Percentiles rank a stretch among this genome's conserved stretches.
phyloP scores from a whole-genome alignment of 92 coral and sea anemone species.

The Phenganax marumi region DNA sequence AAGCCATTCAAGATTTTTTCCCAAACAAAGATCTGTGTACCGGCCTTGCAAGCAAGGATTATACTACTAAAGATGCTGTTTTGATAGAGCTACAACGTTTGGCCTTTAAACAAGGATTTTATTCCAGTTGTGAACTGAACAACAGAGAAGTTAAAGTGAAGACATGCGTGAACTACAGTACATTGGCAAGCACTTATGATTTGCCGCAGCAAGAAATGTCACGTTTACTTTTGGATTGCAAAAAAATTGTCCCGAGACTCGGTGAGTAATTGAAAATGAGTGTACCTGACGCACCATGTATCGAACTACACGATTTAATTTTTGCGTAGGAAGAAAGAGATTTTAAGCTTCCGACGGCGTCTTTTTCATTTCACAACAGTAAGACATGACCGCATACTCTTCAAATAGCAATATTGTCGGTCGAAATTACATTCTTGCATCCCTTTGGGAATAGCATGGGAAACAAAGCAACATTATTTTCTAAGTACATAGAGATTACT shows the following conservation, averaged over 20 bases:
- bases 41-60: constrained; percentile 30
- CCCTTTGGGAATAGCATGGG: too few species aligned
- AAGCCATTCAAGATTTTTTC: constrained; percentile 32
- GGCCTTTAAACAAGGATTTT: constrained; percentile 22
- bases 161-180: constrained; percentile 32
- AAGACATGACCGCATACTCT: too few species aligned
- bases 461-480: too few species aligned
- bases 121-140: constrained; percentile 35
- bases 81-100: not conserved
- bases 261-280: constrained; percentile 1
- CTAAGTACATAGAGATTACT: too few species aligned
- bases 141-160: constrained; percentile 15
- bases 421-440: too few species aligned
- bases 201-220: constrained; percentile 4
- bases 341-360: too few species aligned
- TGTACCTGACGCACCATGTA: too few species aligned
- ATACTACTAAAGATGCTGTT: constrained; percentile 27
- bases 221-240: constrained; percentile 21
- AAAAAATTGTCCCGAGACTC: constrained; percentile 20
- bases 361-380: too few species aligned
- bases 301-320: too few species aligned
- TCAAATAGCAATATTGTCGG: too few species aligned
- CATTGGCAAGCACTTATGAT: constrained; percentile 6
- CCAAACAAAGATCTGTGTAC: constrained; percentile 33
- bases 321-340: too few species aligned